Conservation (phyloP, 2,888 invertebrate genomes). For the Gandaritis pyraliata region DNA sequence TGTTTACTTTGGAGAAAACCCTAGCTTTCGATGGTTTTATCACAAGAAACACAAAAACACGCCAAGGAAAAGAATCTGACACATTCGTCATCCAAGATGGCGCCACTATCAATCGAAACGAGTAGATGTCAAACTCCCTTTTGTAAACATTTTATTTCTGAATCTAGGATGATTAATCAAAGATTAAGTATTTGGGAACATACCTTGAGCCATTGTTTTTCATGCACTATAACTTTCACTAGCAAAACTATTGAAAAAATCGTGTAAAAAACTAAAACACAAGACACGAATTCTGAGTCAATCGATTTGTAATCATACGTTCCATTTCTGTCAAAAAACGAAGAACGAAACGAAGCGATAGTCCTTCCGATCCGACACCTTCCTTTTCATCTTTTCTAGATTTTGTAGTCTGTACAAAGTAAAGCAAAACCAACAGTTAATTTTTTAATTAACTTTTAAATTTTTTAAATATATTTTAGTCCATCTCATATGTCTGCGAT, state of each 20-base stretch:
- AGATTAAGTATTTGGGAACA: slow-evolving; percentile 46
- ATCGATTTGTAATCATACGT: slow-evolving; percentile 52
- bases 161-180: slow-evolving; percentile 18
- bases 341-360: no score
- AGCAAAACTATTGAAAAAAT: slow-evolving; percentile 29
- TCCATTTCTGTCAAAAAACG: slow-evolving; percentile 39
- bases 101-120: slow-evolving; percentile 57
- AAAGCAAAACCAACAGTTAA: no score
- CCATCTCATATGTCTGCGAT: no score
- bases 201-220: slow-evolving; percentile 70
- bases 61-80: slow-evolving; percentile 47
- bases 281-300: slow-evolving; percentile 55
- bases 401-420: no score
- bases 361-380: no score
- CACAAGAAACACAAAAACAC: slow-evolving; percentile 47
- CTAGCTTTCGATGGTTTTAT: slow-evolving; percentile 6
- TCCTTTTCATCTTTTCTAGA: no score
- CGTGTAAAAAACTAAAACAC: slow-evolving; percentile 42
- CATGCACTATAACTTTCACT: slow-evolving; percentile 35
- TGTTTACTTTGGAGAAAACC: slow-evolving; percentile 20
- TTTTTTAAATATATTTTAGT: no score
- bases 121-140: slow-evolving; percentile 67
- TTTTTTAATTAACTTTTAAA: no score
- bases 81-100: slow-evolving; percentile 68
- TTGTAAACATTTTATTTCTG: slow-evolving; percentile 49